Percentiles rank a stretch among this genome's conserved stretches.
These are phyloP conservation scores for Chloroceryle inda DNA, from an alignment of 2,797 vertebrate species.

Conservation along the genomic window DNA sequence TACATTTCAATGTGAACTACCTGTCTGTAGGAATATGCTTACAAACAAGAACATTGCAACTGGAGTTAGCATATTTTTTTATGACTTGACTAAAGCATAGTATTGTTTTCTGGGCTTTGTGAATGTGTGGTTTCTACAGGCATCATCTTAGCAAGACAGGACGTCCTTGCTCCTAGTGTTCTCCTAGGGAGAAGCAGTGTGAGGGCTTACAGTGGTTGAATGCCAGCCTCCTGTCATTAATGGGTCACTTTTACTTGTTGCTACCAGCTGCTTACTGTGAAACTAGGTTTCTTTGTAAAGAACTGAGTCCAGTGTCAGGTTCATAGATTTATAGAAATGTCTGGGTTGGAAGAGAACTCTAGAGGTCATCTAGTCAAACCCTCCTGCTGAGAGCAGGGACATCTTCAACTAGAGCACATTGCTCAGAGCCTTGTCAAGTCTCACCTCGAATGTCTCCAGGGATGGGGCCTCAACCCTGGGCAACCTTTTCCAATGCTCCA, in stretches of 20 bases:
- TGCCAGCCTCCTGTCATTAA: neutral
- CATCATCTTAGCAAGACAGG: neutral
- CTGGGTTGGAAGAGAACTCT: no score
- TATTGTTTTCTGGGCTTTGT: neutral
- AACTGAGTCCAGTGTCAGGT: neutral
- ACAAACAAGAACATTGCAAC: neutral
- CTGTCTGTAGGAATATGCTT: neutral
- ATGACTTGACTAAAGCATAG: neutral
- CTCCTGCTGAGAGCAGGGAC: no score
- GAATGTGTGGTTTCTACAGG: neutral
- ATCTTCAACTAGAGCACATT: no score
- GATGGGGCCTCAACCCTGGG: no score
- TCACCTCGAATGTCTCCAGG: no score
- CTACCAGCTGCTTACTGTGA: neutral
- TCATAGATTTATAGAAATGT: no score
- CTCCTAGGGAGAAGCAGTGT: neutral
- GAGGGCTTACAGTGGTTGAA: accelerated
- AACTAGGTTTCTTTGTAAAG: neutral
- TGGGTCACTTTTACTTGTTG: neutral
- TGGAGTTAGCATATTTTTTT: neutral
- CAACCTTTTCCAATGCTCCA: no score
- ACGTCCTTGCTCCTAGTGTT: neutral
- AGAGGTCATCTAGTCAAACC: no score
- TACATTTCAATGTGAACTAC: neutral
- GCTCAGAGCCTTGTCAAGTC: no score